Evolutionary conservation across 2,888 invertebrate genomes (phyloP), one percentile per base, ranked within the genome.

Genomic region (Linnaemya tessellans): DNA sequence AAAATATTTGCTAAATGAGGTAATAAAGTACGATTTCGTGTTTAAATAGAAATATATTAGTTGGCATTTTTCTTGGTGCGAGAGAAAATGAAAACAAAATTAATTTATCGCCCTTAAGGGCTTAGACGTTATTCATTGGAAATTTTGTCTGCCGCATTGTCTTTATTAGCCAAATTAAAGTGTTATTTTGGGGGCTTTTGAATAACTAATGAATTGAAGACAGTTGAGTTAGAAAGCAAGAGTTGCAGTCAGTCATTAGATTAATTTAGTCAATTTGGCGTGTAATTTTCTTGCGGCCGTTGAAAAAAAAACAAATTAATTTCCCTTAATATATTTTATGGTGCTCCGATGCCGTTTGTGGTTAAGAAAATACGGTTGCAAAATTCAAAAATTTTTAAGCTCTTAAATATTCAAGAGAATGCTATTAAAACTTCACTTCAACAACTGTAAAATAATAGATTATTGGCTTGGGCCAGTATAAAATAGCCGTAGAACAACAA

Each of bases 21-120:
- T 54, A 84, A 84, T 84, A 84, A 84, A 80, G 60, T 75, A 80
- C 38, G 58, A 46, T 79, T 79, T 84, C 68, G 78, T 79, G 70
- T 49, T 73, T 80, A 75, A 75, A 75, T 80, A 49, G 49, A 78
- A 68, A 78, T 78, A 78, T 38, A 51, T 68, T 60, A 51, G 49
- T 22, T 30, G 7, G 1, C 20, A 9, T 22, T 13, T 11, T 41
- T 13, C 22, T 20, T 25, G 20, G 8, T 10, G 3, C 30, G 2
- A 13, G 11, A 18, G 11, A 10, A 73, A 60, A 46, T 10, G 3
- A 38, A 51, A 62, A 74, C 18, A 74, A 74, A 75, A 75, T 75
- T 65, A 75, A 64, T 65, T 56, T 75, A 20, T 64, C 20, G 35
- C 41, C 75, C 43, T 43, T 30, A 56, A 75, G 75, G 54, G n/a